A percentile compares a stretch with the other conserved stretches of the same genome.
These are phyloP conservation scores for Papilio helenus DNA, from an alignment of 1,140 invertebrate species.

Conservation along the genomic window DNA sequence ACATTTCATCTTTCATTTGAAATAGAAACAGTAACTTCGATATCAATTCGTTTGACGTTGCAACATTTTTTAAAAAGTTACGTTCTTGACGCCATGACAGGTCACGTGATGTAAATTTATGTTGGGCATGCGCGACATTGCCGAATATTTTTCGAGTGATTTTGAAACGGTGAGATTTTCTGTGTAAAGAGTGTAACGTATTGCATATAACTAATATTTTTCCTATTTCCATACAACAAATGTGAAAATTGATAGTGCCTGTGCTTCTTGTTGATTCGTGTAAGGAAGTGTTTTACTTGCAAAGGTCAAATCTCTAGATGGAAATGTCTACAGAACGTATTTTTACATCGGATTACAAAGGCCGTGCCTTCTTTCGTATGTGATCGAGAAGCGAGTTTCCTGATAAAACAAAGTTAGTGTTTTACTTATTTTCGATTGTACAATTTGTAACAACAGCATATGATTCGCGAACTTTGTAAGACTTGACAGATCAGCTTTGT, in stretches of 20 bases:
- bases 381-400: constrained; percentile 38
- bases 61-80: constrained; percentile 50
- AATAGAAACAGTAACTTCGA: neutral
- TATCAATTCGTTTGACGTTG: constrained; percentile 30
- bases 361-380: constrained; percentile 52
- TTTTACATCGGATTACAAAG: constrained; percentile 58
- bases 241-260: constrained; percentile 53
- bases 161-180: constrained; percentile 73
- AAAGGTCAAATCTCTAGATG: constrained; percentile 73
- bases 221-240: constrained; percentile 37
- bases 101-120: constrained; percentile 83
- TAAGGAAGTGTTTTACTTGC: constrained; percentile 62
- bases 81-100: constrained; percentile 77
- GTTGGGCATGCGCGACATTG: constrained; percentile 77
- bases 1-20: neutral
- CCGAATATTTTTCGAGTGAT: constrained; percentile 74
- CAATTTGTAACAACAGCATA: neutral
- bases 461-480: constrained; percentile 31
- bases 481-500: constrained; percentile 39
- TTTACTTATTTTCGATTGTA: constrained; percentile 10
- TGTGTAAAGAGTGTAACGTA: constrained; percentile 53
- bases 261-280: constrained; percentile 56
- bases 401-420: constrained; percentile 27
- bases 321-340: constrained; percentile 62
- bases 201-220: constrained; percentile 40